Base-by-base conservation (phyloP, 92 coral and sea anemone genomes). In the Bergia sp. region DNA sequence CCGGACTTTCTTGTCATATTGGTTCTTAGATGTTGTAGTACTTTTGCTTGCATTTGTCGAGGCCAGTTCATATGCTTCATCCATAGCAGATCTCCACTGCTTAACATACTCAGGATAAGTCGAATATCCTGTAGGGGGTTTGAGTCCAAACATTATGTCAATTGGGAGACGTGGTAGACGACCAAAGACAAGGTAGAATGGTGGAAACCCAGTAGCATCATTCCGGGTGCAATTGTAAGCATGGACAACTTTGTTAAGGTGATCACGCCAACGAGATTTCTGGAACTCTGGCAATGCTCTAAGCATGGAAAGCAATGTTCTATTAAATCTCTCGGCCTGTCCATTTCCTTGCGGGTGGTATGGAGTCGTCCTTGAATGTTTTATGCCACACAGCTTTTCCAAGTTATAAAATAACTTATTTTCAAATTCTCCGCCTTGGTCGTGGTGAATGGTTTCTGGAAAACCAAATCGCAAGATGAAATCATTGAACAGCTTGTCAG, bases 261-360 rank as follows among this genome's bases (percentile, higher is more conserved):
- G 94, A 57, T 91, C 92, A 69, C 90, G 91, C 96, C 96, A 91
- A 47, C 94, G 91, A 37, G 92, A 86, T 79, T 93, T 91, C 90
- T 91, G 92, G 23, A 76, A 58, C 76, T 89, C 94, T 0, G 90
- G 90, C 36, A 93, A 69, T 47, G 94, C 53, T 57, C 91, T 44
- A 13, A 93, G 88, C 94, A 93, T 93, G 4, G 96, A 73, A 1
- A 93, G 80, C 0, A 91, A 80, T 73, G 94, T 93, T 49, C 93
- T 45, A 40, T 91, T 93, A 23, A 90, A 92, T 61, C 94, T 42
- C 74, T 92, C 90, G 0, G 86, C 91, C 87, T 92, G 93, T 6
- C 89, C 91, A 39, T 90, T 88, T 1, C 93, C 88, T 77, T 93
- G 80, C 13, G 94, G 91, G 75, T 92, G 93, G 80, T 89, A 87